A percentile compares a stretch with the other conserved stretches of the same genome.
Conservation (phyloP, 2,888 invertebrate genomes). For the Xanthia icteritia region DNA sequence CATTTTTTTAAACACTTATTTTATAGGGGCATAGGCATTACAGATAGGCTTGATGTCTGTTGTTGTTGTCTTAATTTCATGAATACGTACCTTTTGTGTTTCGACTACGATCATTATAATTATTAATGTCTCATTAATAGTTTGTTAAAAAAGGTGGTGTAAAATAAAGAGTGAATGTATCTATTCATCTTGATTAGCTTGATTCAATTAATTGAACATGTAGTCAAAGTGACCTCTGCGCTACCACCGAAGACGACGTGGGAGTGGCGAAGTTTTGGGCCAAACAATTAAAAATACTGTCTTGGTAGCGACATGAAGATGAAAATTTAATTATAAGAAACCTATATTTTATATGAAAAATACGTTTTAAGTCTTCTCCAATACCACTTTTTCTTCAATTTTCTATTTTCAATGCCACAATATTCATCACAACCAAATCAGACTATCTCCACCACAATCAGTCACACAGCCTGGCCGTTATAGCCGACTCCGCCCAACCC, state of each 20-base stretch:
- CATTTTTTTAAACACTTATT: not conserved
- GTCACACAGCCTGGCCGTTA: conserved; percentile 25
- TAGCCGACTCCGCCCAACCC: conserved; percentile 54
- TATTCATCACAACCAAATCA: conserved; percentile 5
- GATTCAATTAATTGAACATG: not conserved
- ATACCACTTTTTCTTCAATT: no score
- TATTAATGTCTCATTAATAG: not conserved
- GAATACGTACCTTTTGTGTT: no score
- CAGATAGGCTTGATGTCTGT: not conserved
- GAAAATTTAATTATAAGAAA: not conserved
- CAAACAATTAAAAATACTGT: not conserved
- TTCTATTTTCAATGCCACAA: not conserved
- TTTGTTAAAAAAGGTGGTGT: not conserved
- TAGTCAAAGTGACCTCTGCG: not conserved
- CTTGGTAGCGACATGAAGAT: not conserved
- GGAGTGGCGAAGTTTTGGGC: no score
- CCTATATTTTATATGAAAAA: not conserved
- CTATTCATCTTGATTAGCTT: not conserved
- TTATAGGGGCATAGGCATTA: no score
- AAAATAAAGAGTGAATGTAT: not conserved
- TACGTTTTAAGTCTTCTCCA: no score
- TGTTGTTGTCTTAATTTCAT: not conserved
- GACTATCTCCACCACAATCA: conserved; percentile 32
- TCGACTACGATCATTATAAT: no score
- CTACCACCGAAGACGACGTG: no score